Base-by-base conservation (phyloP, 1,140 invertebrate species). In the Pachypeltis micranthus region DNA sequence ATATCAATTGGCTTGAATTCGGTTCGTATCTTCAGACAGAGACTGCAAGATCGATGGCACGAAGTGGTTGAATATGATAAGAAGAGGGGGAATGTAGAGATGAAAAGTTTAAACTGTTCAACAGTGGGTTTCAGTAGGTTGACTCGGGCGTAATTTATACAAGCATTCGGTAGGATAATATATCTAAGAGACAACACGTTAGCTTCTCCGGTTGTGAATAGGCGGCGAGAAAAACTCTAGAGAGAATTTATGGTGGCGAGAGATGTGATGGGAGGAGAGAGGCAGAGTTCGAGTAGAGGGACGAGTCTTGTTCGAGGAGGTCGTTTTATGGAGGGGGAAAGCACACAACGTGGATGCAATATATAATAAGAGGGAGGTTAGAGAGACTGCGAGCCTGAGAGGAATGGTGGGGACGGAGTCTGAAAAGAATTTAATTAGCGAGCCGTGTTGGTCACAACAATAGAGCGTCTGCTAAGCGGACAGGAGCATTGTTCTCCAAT, bases 361-460 rank as follows among this genome's bases (percentile, higher is more conserved):
- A 51, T 51, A 51, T 51, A 51, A 51, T 51, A 51, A 51, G 47
- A 51, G 47, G 47, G 47, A 10, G 47, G 47, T 51, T 51, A 10
- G 47, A 39, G 34, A n/a, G 7, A 10, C n/a, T 7, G n/a, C 7
- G 34, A 39, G 34, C 7, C n/a, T 7, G 34, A 39, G n/a, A n/a
- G 47, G n/a, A n/a, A n/a, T n/a, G 19, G 47, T 21, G 47, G 47
- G 47, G 47, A 3, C 12, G n/a, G 34, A n/a, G 47, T 4, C 23
- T 51, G 47, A 51, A 51, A 51, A 51, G 47, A 51, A 51, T 51
- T 51, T 51, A 51, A 51, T 51, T 51, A 51, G 47, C 47, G 47
- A 51, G 23, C 12, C 47, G 47, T 51, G 47, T 51, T 51, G 47
- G 47, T 51, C 47, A 51, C 47, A 51, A 51, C 47, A 51, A 51